Conservation (phyloP, 92 coral and sea anemone species). For the Muricea muricata region DNA sequence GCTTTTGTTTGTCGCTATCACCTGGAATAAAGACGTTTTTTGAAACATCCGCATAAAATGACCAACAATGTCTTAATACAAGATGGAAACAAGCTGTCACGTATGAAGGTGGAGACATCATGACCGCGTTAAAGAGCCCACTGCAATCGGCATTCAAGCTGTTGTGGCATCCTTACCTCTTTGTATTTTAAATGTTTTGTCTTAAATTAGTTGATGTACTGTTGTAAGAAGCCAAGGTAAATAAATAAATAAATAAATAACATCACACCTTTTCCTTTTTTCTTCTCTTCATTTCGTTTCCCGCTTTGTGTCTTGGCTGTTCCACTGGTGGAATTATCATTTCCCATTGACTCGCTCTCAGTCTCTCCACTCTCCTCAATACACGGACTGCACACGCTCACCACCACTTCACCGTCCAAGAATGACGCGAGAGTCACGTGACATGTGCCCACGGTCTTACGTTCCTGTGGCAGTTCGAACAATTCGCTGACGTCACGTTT, state of each 20-base stretch:
- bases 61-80: no score
- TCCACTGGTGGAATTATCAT: slow-evolving; percentile 31
- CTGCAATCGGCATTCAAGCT: no score
- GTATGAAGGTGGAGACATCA: no score
- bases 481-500: slow-evolving; percentile 85
- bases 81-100: no score
- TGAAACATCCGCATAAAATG: no score
- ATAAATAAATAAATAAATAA: no score
- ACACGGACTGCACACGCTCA: slow-evolving; percentile 70
- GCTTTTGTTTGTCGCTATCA: slow-evolving; percentile 74
- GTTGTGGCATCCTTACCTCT: no score
- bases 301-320: slow-evolving; percentile 51
- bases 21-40: no score
- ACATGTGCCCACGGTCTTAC: slow-evolving; percentile 78
- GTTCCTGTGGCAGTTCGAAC: slow-evolving; percentile 89
- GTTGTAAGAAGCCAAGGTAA: no score
- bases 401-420: slow-evolving; percentile 82
- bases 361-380: slow-evolving; percentile 46
- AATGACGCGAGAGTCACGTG: slow-evolving; percentile 71
- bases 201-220: no score
- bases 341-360: slow-evolving; percentile 52
- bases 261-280: slow-evolving; percentile 73
- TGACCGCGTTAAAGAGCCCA: no score
- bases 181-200: no score
- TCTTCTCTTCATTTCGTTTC: slow-evolving; percentile 76